Conservation (phyloP, 2,888 invertebrate species). For the Megaustenia siamemsis region DNA sequence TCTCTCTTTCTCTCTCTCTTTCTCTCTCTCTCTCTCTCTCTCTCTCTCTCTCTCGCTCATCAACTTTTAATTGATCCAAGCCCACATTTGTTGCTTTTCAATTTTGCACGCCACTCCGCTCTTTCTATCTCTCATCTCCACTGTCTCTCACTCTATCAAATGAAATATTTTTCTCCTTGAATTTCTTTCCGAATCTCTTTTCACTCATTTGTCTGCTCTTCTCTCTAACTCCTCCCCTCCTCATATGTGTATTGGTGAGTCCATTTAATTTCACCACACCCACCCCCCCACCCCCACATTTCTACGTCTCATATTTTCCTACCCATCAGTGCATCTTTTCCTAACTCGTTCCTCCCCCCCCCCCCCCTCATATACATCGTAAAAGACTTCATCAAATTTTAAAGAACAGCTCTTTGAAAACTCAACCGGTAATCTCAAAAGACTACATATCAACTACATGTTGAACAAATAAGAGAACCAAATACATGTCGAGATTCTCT, state of each 20-base stretch:
- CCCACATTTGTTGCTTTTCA: background rate
- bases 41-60: slow-evolving; percentile 4
- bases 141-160: background rate
- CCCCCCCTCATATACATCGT: background rate
- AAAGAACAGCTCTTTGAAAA: too few species aligned
- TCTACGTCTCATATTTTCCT: background rate
- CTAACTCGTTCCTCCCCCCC: background rate
- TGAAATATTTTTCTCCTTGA: background rate
- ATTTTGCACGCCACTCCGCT: background rate
- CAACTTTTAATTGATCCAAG: background rate
- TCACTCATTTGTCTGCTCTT: background rate
- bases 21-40: background rate
- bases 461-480: too few species aligned
- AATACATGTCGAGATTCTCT: too few species aligned
- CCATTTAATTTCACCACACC: background rate
- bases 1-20: background rate
- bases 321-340: background rate
- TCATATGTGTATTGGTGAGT: background rate
- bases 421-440: too few species aligned
- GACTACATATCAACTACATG: too few species aligned
- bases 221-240: background rate
- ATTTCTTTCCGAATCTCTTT: background rate
- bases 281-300: background rate
- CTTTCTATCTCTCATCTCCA: background rate
- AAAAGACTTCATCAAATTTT: background rate